Base-by-base conservation (phyloP, 2,797 vertebrate genomes). In the Pempheris klunzingeri region DNA sequence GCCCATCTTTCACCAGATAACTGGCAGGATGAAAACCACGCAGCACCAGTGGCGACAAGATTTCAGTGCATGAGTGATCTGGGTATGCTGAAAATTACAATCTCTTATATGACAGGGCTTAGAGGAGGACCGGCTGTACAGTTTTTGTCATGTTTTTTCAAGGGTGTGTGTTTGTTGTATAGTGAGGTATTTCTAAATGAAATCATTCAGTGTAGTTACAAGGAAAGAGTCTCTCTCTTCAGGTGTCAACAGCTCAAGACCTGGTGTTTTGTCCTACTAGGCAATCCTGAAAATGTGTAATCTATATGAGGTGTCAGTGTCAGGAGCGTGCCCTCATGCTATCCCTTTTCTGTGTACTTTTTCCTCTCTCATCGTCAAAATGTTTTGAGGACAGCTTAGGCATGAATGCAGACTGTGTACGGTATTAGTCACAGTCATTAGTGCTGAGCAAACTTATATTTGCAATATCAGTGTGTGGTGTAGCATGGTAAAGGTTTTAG, bases 1-100 rank as follows among this genome's bases (percentile, higher is more conserved):
- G 86, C 84, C 92, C 92, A 95, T 95, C 93, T 91, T 94, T 96
- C 92, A 95, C 77, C 57, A 60, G 87, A 85, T 93, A 93, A 93
- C 92, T 92, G 92, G 91, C 92, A 93, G 92, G 84, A 90, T 90
- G 90, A 90, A 93, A 93, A 92, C 87, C 80, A 91, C 93, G 93
- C 93, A 92, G 92, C 90, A 87, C 83, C 63, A 59, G 80, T 52
- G 61, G 86, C 82, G 55, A 78, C 76, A 71, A 87, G 91, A 86
- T 93, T 91, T 91, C 76, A 59, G 82, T 74, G 91, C 92, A 88
- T 90, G 82, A 92, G 92, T 91, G 86, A 91, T 92, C 89, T 81
- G 85, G 90, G 76, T 86, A 88, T 73, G 74, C 80, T 79, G 78
- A 83, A 91, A 91, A 91, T 84, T 84, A 85, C 89, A 91, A 92